phyloP scores from a whole-genome alignment of 2,797 vertebrate species.

The Acanthopagrus latus region DNA sequence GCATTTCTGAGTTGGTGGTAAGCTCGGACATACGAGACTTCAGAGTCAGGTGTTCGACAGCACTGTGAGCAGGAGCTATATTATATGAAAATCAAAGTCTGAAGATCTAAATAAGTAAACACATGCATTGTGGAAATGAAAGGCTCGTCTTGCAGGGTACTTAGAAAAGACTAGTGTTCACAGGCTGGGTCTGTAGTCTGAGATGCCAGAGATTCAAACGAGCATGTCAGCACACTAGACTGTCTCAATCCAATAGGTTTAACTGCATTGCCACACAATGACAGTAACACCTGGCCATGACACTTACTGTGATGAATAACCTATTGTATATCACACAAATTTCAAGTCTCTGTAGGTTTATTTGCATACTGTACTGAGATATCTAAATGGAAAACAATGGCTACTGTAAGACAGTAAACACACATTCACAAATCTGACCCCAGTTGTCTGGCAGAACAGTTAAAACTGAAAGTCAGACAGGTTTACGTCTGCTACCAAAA shows the following conservation, averaged over 20 bases:
- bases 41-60: not conserved
- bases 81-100: not conserved
- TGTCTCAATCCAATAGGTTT: slow-evolving; percentile 7
- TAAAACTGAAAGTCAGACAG: slow-evolving; percentile 35
- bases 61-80: not conserved
- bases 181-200: not conserved
- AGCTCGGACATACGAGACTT: not conserved
- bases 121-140: not conserved
- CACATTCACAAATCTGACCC: no score
- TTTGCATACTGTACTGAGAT: not conserved
- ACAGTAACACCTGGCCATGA: not conserved
- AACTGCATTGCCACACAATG: not conserved
- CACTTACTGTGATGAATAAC: not conserved
- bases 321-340: not conserved
- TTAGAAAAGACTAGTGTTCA: slow-evolving; percentile 1
- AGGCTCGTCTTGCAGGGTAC: not conserved
- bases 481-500: slow-evolving; percentile 22
- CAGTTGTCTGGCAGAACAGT: slow-evolving; percentile 2
- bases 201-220: not conserved
- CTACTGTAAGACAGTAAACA: not conserved
- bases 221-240: not conserved
- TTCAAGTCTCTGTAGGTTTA: not conserved
- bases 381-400: not conserved
- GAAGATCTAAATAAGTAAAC: not conserved
- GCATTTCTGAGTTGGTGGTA: not conserved